Conservation (phyloP, 2,113 vertebrate species). For the Psittacula cyanocephala region DNA sequence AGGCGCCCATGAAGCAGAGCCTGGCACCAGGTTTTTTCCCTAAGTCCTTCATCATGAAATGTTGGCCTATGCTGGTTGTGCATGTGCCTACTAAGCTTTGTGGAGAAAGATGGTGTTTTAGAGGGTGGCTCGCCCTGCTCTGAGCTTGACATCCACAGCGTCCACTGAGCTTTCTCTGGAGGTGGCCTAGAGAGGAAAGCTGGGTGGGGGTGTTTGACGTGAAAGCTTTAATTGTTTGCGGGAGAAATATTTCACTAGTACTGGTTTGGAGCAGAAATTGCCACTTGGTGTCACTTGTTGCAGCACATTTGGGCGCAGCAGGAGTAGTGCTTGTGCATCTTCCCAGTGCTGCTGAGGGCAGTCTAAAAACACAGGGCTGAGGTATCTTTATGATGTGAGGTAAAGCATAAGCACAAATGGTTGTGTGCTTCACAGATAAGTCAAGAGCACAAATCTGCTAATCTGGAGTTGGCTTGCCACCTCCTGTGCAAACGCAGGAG, state of each 20-base stretch:
- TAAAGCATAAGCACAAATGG: background rate
- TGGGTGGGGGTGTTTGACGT: accelerated
- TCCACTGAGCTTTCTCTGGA: background rate
- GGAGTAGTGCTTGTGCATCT: background rate
- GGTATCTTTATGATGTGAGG: background rate
- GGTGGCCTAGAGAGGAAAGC: background rate
- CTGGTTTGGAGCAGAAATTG: background rate
- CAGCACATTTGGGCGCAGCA: accelerated
- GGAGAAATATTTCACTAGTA: background rate
- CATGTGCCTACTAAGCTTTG: accelerated
- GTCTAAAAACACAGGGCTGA: background rate
- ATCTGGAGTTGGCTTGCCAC: background rate
- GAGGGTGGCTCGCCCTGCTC: accelerated
- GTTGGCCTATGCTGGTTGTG: background rate
- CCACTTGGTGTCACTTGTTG: background rate
- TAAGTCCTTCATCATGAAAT: accelerated
- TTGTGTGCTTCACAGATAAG: accelerated
- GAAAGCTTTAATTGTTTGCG: background rate
- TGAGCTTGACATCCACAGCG: accelerated
- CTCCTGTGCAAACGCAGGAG: background rate
- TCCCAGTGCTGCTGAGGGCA: background rate
- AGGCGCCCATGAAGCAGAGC: accelerated
- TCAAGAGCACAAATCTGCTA: background rate
- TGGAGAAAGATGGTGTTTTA: accelerated
- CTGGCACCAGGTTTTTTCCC: accelerated